Base-by-base conservation (phyloP, 2,888 invertebrate genomes). In the Clanis bilineata region DNA sequence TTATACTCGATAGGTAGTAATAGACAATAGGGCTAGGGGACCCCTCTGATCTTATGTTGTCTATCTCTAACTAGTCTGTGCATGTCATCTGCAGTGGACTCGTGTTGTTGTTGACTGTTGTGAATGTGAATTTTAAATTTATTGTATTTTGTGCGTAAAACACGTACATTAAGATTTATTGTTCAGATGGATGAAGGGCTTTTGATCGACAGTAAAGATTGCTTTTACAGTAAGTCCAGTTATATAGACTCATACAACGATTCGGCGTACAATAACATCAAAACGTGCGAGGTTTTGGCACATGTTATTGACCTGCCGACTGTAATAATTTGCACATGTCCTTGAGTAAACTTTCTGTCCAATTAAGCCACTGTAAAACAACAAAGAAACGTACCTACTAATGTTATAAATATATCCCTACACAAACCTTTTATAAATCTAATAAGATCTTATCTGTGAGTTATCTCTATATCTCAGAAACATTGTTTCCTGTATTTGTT, bases 141-240 rank as follows among this genome's bases (percentile, higher is more conserved):
- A 18, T 18, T 10, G 7, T 10, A 28, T 32, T 21, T 28, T 18
- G 9, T 10, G 32, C 18, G 18, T 4, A 25, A 10, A 51, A 32
- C 10, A 51, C 15, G 15, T 44, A 56, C 2, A 47, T 57, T n/a
- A n/a, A n/a, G 32, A 7, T 39, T 18, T 51, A 58, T 61, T 62
- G 61, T 64, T 63, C 68, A 63, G 68, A 95, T 95, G 91, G 90
- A 91, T 79, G 78, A 81, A 61, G 88, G 90, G 71, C 82, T 88
- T 67, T 72, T 88, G 54, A 73, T 85, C 64, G 87, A 83, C 51
- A 83, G 75, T 70, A 90, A 86, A 73, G 84, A 85, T 66, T 83
- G 78, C 66, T 79, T 88, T 60, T 88, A 87, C 67, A 89, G 90
- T 91, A 87, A 83, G 74, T 67, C 57, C 60, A 39, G n/a, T 51